A percentile compares a stretch with the other conserved stretches of the same genome.
Evolutionary conservation across 2,888 invertebrate species (phyloP).

Genomic region (Coleophora deauratella): DNA sequence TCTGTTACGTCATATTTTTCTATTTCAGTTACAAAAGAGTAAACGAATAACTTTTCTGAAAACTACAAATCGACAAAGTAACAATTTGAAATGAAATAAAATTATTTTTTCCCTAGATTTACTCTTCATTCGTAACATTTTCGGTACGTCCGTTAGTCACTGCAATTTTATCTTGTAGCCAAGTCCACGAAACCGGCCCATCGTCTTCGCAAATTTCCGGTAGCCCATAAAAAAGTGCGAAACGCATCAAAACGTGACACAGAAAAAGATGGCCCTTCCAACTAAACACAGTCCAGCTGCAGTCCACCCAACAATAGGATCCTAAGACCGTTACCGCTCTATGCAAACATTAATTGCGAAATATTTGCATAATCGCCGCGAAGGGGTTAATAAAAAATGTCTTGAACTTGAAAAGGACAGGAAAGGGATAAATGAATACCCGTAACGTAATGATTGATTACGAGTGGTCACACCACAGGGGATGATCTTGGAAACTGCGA

Average conservation of each 20-base stretch:
- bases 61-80: too few relatives aligned
- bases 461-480: constrained; percentile 29
- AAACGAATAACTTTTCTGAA: too few relatives aligned
- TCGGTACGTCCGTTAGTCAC: too few relatives aligned
- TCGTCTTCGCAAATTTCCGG: too few relatives aligned
- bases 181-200: too few relatives aligned
- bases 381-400: constrained; percentile 14
- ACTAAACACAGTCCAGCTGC: constrained; percentile 41
- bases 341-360: constrained; percentile 54
- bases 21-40: too few relatives aligned
- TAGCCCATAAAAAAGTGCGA: too few relatives aligned
- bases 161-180: too few relatives aligned
- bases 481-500: not conserved
- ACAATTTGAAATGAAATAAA: too few relatives aligned
- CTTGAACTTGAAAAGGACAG: constrained; percentile 26
- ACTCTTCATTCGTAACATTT: too few relatives aligned
- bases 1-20: too few relatives aligned
- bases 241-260: not conserved
- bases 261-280: not conserved
- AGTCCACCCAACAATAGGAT: constrained; percentile 35
- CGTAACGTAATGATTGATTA: constrained; percentile 35
- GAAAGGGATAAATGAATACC: constrained; percentile 17
- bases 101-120: too few relatives aligned
- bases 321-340: constrained; percentile 39
- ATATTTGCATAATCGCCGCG: constrained; percentile 56